These are phyloP conservation scores for Amphimallon solstitiale DNA, from an alignment of 2,888 invertebrate genomes.

Conservation along the genomic window DNA sequence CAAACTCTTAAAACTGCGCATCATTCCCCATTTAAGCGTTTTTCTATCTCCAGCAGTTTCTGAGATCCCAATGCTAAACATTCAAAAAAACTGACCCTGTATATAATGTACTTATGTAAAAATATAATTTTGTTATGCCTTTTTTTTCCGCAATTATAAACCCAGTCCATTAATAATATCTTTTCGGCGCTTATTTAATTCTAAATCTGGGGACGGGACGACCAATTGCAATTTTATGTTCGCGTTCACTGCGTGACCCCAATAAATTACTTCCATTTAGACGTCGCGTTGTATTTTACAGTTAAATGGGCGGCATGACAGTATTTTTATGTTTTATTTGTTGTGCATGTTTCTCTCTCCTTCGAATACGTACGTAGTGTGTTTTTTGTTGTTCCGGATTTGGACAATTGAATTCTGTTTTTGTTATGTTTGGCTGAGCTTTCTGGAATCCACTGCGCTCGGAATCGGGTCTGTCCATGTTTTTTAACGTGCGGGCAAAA, in stretches of 20 bases:
- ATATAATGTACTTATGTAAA: not conserved
- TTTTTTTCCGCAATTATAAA: constrained; percentile 11
- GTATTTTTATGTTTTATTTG: constrained; percentile 20
- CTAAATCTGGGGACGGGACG: constrained; percentile 12
- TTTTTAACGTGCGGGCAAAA: not conserved
- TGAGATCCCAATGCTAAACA: no score
- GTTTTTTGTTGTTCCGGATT: constrained; percentile 22
- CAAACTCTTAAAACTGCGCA: no score
- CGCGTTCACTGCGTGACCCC: constrained; percentile 16
- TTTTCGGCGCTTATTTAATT: constrained; percentile 16
- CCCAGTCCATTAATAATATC: not conserved
- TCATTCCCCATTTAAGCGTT: no score
- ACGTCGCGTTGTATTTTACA: constrained; percentile 25
- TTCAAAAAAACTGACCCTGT: no score
- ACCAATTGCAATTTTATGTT: constrained; percentile 13
- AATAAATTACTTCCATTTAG: constrained; percentile 22
- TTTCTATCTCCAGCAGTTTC: no score
- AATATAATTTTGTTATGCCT: not conserved
- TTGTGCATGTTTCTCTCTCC: not conserved
- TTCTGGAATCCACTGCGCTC: constrained; percentile 19
- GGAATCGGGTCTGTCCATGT: constrained; percentile 12
- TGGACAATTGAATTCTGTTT: constrained; percentile 29
- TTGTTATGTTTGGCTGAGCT: constrained; percentile 21
- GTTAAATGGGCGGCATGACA: constrained; percentile 20
- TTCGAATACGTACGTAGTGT: not conserved